These are phyloP conservation scores for Hoplodrina blanda DNA, from an alignment of 2,888 invertebrate genomes.

Conservation along the genomic window DNA sequence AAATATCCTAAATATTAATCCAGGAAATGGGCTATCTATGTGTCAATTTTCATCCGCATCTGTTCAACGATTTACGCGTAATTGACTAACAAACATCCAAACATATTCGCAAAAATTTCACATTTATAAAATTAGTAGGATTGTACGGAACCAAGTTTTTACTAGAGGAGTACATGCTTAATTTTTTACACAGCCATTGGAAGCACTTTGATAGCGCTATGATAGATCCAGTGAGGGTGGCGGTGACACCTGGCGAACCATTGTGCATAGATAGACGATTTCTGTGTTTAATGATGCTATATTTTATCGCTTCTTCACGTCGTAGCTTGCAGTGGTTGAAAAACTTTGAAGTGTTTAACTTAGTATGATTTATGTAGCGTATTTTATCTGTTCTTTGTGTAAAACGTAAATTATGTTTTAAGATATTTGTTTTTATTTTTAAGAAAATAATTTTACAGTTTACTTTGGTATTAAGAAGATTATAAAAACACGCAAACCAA, in stretches of 20 bases:
- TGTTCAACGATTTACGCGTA: no score
- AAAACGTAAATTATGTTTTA: background rate
- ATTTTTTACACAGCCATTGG: constrained; percentile 62
- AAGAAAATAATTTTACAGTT: no score
- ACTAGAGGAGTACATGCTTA: constrained; percentile 39
- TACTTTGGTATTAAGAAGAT: no score
- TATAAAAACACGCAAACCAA: no score
- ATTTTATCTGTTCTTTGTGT: constrained; percentile 18
- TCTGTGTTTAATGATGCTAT: constrained; percentile 73
- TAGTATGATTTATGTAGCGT: constrained; percentile 39
- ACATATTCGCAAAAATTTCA: background rate
- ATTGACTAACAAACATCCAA: no score
- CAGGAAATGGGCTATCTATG: no score
- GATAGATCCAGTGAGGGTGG: constrained; percentile 73
- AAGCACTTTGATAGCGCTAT: constrained; percentile 65
- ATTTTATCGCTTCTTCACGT: constrained; percentile 67
- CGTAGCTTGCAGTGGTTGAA: constrained; percentile 52
- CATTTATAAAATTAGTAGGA: background rate
- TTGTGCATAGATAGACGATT: constrained; percentile 64
- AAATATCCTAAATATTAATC: no score
- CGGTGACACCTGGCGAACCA: constrained; percentile 65
- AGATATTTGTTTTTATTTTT: no score
- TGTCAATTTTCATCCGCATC: no score
- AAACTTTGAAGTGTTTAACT: constrained; percentile 52
- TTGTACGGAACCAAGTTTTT: constrained; percentile 49